Evolutionary conservation across 2,888 invertebrate species (phyloP).

Genomic region (Conops quadrifasciatus): DNA sequence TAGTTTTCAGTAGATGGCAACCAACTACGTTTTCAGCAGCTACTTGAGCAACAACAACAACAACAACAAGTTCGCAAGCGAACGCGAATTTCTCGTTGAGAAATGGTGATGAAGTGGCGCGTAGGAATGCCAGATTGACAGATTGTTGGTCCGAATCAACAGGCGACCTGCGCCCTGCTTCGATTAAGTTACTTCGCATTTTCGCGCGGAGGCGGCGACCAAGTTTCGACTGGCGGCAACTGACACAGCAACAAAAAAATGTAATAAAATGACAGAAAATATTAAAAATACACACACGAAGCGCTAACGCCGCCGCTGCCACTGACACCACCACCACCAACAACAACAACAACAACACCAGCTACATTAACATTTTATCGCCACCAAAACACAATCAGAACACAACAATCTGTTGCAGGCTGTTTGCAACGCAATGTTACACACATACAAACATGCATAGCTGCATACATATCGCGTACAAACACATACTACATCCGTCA

Average conservation of each 20-base stretch:
- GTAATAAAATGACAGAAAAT: background rate
- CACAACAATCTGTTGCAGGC: too few relatives aligned
- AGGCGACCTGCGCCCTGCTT: slow-evolving; percentile 8
- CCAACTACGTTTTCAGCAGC: background rate
- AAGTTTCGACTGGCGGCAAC: slow-evolving; percentile 42
- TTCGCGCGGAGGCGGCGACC: slow-evolving; percentile 53
- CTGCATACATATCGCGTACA: background rate
- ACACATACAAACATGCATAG: background rate
- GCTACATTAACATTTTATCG: slow-evolving; percentile 27
- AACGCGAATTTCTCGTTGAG: background rate
- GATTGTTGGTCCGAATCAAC: slow-evolving; percentile 7
- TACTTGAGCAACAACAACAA: slow-evolving; percentile 13
- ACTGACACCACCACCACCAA: background rate
- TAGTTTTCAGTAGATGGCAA: background rate
- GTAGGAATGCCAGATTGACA: slow-evolving; percentile 29
- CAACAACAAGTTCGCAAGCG: background rate
- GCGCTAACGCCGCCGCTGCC: background rate
- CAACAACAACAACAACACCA: slow-evolving; percentile 31
- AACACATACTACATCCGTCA: background rate
- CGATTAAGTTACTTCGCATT: slow-evolving; percentile 19
- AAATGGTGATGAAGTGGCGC: slow-evolving; percentile 25
- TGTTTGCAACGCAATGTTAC: background rate
- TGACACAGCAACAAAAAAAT: slow-evolving; percentile 31
- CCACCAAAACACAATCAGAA: background rate
- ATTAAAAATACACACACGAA: background rate